These are phyloP conservation scores for Clarias fuscus DNA, from an alignment of 2,797 vertebrate genomes.

Conservation along the genomic window DNA sequence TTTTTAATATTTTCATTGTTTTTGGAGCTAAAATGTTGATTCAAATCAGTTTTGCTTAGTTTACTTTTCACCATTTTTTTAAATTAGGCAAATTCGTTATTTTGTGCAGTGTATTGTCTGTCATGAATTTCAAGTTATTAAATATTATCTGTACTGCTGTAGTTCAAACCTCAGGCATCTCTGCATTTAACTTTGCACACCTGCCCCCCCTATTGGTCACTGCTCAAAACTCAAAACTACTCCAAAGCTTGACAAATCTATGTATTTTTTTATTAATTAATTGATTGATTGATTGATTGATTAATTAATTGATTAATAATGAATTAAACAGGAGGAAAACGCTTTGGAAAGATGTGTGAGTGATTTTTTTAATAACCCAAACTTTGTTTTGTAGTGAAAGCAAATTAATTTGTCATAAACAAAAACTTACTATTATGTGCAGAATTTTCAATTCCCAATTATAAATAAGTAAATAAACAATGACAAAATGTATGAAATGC, in stretches of 20 bases:
- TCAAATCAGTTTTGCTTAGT: neutral
- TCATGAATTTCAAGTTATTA: neutral
- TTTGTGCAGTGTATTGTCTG: neutral
- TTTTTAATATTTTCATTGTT: neutral
- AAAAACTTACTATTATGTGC: neutral
- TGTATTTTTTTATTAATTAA: neutral
- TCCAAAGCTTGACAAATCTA: neutral
- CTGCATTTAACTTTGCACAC: neutral
- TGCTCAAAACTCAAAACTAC: neutral
- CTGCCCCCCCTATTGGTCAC: neutral
- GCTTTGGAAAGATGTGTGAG: neutral
- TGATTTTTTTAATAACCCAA: neutral
- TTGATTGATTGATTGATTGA: too few species aligned
- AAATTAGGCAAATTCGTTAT: neutral
- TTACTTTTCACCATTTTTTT: neutral
- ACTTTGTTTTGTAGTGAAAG: neutral
- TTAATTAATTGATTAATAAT: too few species aligned
- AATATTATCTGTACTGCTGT: neutral
- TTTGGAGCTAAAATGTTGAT: neutral
- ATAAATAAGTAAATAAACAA: conserved; percentile 2
- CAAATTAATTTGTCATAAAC: neutral
- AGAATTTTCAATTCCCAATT: conserved; percentile 1
- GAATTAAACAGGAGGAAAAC: neutral
- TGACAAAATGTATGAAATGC: neutral
- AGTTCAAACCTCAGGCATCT: neutral